Percentiles rank a stretch among this genome's conserved stretches.
Conservation (phyloP, 1,140 invertebrate species). For the Halictus rubicundus region DNA sequence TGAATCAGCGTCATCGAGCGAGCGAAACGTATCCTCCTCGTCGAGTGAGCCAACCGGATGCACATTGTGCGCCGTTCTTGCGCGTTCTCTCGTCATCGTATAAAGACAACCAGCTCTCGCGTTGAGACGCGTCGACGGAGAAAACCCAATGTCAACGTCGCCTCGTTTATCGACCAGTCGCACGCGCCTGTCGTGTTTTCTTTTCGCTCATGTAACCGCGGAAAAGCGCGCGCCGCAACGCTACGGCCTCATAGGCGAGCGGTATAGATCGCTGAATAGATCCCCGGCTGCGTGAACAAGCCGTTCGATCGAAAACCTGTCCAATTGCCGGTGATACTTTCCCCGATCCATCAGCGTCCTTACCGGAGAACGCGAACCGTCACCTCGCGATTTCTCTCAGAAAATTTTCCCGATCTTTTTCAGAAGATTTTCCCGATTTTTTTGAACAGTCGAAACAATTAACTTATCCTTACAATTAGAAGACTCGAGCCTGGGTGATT, state of each 20-base stretch:
- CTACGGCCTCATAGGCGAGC: not conserved
- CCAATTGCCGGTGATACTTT: slow-evolving; percentile 23
- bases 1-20: slow-evolving; percentile 62
- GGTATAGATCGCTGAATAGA: slow-evolving; percentile 27
- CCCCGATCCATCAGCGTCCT: not conserved
- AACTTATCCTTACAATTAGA: too few species aligned
- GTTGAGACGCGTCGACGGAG: slow-evolving; percentile 21
- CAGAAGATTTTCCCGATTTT: too few species aligned
- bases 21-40: slow-evolving; percentile 56
- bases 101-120: slow-evolving; percentile 37
- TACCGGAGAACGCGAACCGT: too few species aligned
- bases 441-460: too few species aligned
- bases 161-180: slow-evolving; percentile 21
- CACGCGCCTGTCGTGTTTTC: slow-evolving; percentile 12
- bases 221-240: not conserved
- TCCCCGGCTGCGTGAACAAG: not conserved
- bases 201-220: not conserved
- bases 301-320: slow-evolving; percentile 34
- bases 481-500: too few species aligned
- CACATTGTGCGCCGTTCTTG: slow-evolving; percentile 57
- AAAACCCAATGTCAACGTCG: slow-evolving; percentile 40
- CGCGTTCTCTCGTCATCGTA: slow-evolving; percentile 44
- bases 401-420: too few species aligned
- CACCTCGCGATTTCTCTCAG: too few species aligned
- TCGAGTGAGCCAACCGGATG: slow-evolving; percentile 53